Conservation (phyloP, 2,888 invertebrate genomes). For the Coecobrya sp. region DNA sequence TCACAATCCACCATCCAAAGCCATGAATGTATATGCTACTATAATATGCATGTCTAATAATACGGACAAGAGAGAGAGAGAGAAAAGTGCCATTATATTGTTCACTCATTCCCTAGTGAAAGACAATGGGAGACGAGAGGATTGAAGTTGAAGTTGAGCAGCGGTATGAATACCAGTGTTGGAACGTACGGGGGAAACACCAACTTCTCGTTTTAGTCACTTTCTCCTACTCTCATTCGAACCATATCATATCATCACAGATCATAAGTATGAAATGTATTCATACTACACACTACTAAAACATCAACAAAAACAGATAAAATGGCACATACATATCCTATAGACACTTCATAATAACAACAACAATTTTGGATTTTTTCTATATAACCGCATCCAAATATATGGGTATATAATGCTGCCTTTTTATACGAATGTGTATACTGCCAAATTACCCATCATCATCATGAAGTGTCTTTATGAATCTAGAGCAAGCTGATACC, state of each 20-base stretch:
- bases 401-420: not conserved
- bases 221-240: conserved; percentile 3
- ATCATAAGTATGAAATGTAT: conserved; percentile 24
- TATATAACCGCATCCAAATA: no score
- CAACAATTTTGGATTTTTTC: conserved; percentile 45
- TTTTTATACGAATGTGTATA: conserved; percentile 44
- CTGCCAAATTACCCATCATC: conserved; percentile 81
- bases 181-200: conserved; percentile 47
- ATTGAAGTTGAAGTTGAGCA: conserved; percentile 59
- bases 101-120: conserved; percentile 73
- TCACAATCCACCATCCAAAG: conserved; percentile 37
- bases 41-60: conserved; percentile 54
- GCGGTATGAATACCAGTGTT: not conserved
- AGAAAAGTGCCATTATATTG: conserved; percentile 66
- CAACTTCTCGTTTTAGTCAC: conserved; percentile 46
- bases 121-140: conserved; percentile 76
- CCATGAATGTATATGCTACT: conserved; percentile 45
- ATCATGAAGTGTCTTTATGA: conserved; percentile 79
- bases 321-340: conserved; percentile 65
- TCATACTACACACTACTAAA: conserved; percentile 14
- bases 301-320: conserved; percentile 67
- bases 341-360: conserved; percentile 73
- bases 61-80: conserved; percentile 16
- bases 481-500: conserved; percentile 73
- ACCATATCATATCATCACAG: conserved; percentile 23